phyloP scores from a whole-genome alignment of 2,888 invertebrate species.

The Hirtodrosophila duncani region DNA sequence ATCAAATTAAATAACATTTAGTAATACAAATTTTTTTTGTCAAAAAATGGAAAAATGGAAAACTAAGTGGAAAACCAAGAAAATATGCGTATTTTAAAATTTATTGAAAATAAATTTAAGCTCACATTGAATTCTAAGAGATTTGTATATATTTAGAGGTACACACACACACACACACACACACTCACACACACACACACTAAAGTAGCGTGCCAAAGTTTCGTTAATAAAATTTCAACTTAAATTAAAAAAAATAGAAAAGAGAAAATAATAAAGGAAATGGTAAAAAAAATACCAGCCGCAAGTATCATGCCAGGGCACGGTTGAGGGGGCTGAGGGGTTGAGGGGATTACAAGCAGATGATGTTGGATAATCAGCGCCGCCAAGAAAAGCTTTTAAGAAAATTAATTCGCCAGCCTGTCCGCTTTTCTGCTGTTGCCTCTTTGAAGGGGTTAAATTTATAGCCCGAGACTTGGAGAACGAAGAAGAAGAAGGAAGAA shows the following conservation, averaged over 20 bases:
- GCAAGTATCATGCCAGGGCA: too few species aligned
- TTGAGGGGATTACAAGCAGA: conserved; percentile 18
- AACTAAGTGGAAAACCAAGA: conserved; percentile 5
- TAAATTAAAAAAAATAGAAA: conserved; percentile 20
- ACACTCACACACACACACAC: conserved; percentile 32
- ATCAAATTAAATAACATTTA: conserved; percentile 2
- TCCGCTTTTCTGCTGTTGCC: not conserved
- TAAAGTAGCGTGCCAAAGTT: conserved; percentile 56
- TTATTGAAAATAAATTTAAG: conserved; percentile 64
- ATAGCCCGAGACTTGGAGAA: conserved; percentile 43
- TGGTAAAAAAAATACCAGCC: conserved; percentile 1
- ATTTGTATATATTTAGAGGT: conserved; percentile 46
- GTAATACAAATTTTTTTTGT: too few species aligned
- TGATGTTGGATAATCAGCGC: conserved; percentile 67
- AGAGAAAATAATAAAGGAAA: not conserved
- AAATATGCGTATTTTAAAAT: conserved; percentile 52
- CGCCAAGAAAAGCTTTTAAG: conserved; percentile 71
- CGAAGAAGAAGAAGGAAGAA: conserved; percentile 28
- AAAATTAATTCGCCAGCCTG: conserved; percentile 57
- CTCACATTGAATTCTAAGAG: conserved; percentile 19
- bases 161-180: conserved; percentile 8
- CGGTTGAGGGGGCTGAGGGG: not conserved
- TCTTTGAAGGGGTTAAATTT: conserved; percentile 44
- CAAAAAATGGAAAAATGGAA: not conserved
- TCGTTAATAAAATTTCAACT: conserved; percentile 62